Conservation (phyloP, 2,888 invertebrate genomes). For the Plusia festucae region DNA sequence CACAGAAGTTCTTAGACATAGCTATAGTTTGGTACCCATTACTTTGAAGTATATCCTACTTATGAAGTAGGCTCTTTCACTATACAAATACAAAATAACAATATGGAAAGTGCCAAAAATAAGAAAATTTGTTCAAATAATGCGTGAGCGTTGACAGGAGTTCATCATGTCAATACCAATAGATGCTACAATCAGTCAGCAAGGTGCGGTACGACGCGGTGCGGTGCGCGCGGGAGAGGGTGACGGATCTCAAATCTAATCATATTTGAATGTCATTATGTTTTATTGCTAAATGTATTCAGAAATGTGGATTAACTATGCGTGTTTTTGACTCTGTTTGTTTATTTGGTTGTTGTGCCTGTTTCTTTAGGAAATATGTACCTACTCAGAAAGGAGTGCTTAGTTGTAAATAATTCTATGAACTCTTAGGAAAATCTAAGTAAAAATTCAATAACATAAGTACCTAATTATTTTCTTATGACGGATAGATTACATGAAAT, state of each 20-base stretch:
- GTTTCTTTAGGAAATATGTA: too few relatives aligned
- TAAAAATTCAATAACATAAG: too few relatives aligned
- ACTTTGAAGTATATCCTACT: too few relatives aligned
- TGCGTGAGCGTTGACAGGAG: not conserved
- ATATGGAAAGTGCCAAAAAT: not conserved
- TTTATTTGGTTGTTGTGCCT: not conserved
- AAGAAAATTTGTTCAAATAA: not conserved
- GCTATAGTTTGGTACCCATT: too few relatives aligned
- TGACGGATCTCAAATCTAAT: conserved; percentile 54
- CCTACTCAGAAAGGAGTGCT: too few relatives aligned
- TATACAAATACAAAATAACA: not conserved
- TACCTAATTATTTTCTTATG: too few relatives aligned
- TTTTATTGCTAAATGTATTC: conserved; percentile 20
- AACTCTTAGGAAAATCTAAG: too few relatives aligned
- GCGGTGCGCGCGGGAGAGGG: not conserved
- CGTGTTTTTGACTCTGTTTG: not conserved
- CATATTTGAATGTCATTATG: conserved; percentile 33
- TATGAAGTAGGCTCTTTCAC: not conserved
- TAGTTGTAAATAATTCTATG: too few relatives aligned
- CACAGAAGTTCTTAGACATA: too few relatives aligned
- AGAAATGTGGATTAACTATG: conserved; percentile 9
- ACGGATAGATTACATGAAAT: too few relatives aligned
- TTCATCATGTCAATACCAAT: not conserved
- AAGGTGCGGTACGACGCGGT: not conserved
- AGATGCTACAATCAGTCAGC: conserved; percentile 32